Percentiles rank a stretch among this genome's conserved stretches.
These are phyloP conservation scores for Drosophila micromelanica DNA, from an alignment of 1,140 invertebrate species.

Conservation along the genomic window DNA sequence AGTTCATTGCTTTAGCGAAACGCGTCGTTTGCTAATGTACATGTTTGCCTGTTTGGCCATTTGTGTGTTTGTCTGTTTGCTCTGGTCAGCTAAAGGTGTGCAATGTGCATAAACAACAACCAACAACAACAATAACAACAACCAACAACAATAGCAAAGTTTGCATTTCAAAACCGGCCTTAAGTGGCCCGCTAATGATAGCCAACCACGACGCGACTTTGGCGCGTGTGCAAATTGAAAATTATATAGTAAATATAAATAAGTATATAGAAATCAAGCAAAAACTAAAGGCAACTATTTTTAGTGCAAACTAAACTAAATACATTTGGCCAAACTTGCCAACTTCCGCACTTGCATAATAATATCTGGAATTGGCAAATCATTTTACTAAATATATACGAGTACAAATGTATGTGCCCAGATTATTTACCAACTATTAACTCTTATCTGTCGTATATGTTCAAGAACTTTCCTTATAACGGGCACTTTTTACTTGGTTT, in stretches of 20 bases:
- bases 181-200: slow-evolving; percentile 32
- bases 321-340: neutral
- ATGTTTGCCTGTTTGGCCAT: slow-evolving; percentile 5
- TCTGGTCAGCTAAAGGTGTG: slow-evolving; percentile 13
- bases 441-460: neutral
- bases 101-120: slow-evolving; percentile 21
- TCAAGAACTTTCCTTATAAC: neutral
- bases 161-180: slow-evolving; percentile 25
- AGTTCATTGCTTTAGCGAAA: slow-evolving; percentile 14
- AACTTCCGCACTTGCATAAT: neutral
- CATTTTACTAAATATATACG: no score
- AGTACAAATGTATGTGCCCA: neutral
- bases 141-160: slow-evolving; percentile 28
- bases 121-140: slow-evolving; percentile 5
- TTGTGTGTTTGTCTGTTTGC: slow-evolving; percentile 1
- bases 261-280: neutral
- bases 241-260: neutral
- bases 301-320: slow-evolving; percentile 6
- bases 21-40: slow-evolving; percentile 1
- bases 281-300: slow-evolving; percentile 21
- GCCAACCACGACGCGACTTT: slow-evolving; percentile 9
- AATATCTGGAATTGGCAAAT: neutral
- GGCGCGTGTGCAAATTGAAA: slow-evolving; percentile 30
- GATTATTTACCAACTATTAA: neutral
- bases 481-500: neutral